A percentile compares a stretch with the other conserved stretches of the same genome.
phyloP scores from a whole-genome alignment of 2,888 invertebrate species.

The Lepidonotus clava region DNA sequence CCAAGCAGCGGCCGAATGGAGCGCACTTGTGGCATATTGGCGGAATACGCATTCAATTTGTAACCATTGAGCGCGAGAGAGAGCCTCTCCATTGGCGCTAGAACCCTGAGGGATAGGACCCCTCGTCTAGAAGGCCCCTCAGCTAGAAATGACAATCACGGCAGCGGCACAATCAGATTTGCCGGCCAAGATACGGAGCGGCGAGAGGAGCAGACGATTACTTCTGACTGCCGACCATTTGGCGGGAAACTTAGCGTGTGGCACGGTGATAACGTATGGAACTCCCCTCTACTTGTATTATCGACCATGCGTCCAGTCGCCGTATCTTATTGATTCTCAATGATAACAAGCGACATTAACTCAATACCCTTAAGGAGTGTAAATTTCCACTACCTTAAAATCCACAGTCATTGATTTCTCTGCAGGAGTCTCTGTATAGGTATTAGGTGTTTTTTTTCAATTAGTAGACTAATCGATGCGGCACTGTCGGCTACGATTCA shows the following conservation, averaged over 20 bases:
- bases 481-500: background rate
- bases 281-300: too few species aligned
- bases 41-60: slow-evolving; percentile 30
- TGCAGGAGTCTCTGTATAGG: background rate
- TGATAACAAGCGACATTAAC: background rate
- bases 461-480: background rate
- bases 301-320: background rate
- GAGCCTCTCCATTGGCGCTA: too few species aligned
- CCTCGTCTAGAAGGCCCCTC: too few species aligned
- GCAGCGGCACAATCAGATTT: background rate
- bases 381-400: background rate
- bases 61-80: background rate
- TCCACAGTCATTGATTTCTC: background rate
- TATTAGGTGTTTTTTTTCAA: background rate
- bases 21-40: slow-evolving; percentile 39
- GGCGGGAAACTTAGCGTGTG: background rate
- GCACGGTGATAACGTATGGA: background rate
- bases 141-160: background rate
- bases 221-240: background rate
- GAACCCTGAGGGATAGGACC: too few species aligned
- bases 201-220: background rate
- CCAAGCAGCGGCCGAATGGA: background rate
- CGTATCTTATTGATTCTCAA: background rate
- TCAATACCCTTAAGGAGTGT: background rate
- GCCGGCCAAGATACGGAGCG: background rate